A percentile compares a stretch with the other conserved stretches of the same genome.
phyloP scores from a whole-genome alignment of 2,888 invertebrate genomes.

The Arctia plantaginis region DNA sequence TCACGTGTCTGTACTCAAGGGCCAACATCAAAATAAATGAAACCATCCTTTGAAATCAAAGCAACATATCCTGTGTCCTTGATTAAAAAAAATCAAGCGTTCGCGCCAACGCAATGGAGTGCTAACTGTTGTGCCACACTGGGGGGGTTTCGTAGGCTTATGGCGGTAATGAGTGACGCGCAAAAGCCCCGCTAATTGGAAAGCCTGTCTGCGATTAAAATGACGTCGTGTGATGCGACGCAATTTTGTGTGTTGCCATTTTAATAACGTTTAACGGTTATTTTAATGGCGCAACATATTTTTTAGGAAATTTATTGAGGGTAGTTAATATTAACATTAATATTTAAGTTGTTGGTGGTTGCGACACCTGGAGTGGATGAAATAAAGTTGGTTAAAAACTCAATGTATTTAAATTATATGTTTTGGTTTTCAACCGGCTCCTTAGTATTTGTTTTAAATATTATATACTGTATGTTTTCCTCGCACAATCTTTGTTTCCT shows the following conservation, averaged over 20 bases:
- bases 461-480: no score
- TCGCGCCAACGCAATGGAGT: conserved; percentile 36
- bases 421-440: no score
- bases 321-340: conserved; percentile 33
- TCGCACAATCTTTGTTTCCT: no score
- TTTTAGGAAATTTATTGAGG: conserved; percentile 30
- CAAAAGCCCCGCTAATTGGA: conserved; percentile 55
- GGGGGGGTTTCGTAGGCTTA: conserved; percentile 52
- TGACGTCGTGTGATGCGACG: conserved; percentile 50
- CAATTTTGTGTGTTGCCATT: conserved; percentile 43
- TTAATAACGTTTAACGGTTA: conserved; percentile 44
- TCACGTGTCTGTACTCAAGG: conserved; percentile 15
- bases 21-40: conserved; percentile 25
- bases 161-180: conserved; percentile 52
- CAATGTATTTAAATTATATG: background rate
- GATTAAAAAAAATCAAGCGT: conserved; percentile 48
- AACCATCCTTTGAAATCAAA: conserved; percentile 38
- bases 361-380: conserved; percentile 3
- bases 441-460: no score
- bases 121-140: conserved; percentile 50
- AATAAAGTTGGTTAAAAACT: background rate
- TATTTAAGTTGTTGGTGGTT: conserved; percentile 13
- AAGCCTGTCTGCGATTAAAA: conserved; percentile 54
- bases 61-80: conserved; percentile 33
- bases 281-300: conserved; percentile 49